These are phyloP conservation scores for Hedychridium roseum DNA, from an alignment of 2,888 invertebrate genomes.

Conservation along the genomic window DNA sequence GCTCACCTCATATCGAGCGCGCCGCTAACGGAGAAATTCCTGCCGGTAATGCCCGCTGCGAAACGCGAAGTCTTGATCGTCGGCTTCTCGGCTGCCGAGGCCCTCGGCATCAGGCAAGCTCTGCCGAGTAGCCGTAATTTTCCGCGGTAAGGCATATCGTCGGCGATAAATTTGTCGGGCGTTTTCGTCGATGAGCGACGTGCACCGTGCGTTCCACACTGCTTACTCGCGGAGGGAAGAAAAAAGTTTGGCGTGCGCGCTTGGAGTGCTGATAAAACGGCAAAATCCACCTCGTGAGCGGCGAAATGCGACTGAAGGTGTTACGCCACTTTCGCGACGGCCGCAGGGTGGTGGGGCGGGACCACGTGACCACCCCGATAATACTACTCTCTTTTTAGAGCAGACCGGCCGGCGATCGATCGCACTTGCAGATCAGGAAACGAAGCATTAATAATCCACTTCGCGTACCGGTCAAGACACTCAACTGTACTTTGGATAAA, in stretches of 20 bases:
- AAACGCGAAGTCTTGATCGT: conserved; percentile 20
- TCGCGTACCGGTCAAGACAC: too few species aligned
- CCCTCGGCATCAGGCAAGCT: conserved; percentile 34
- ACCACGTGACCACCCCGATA: conserved; percentile 25
- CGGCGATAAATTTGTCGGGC: neutral
- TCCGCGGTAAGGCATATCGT: conserved; percentile 46
- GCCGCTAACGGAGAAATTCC: conserved; percentile 47
- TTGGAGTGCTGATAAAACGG: too few species aligned
- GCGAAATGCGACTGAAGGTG: conserved; percentile 38
- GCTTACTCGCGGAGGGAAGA: too few species aligned
- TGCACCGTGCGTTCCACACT: too few species aligned
- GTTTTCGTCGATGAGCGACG: too few species aligned
- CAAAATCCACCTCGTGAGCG: conserved; percentile 24
- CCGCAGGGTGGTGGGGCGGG: conserved; percentile 9
- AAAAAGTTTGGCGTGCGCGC: too few species aligned
- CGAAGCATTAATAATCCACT: too few species aligned
- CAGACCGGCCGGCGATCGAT: neutral
- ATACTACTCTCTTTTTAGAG: neutral
- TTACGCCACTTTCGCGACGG: conserved; percentile 20
- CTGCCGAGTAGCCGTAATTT: conserved; percentile 43
- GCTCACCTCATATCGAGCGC: conserved; percentile 52
- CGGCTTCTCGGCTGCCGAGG: conserved; percentile 23
- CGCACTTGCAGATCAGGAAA: too few species aligned
- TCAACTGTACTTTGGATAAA: too few species aligned
- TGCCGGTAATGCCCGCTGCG: conserved; percentile 27